These are phyloP conservation scores for Bombus polaris DNA, from an alignment of 1,140 invertebrate species.

Conservation along the genomic window DNA sequence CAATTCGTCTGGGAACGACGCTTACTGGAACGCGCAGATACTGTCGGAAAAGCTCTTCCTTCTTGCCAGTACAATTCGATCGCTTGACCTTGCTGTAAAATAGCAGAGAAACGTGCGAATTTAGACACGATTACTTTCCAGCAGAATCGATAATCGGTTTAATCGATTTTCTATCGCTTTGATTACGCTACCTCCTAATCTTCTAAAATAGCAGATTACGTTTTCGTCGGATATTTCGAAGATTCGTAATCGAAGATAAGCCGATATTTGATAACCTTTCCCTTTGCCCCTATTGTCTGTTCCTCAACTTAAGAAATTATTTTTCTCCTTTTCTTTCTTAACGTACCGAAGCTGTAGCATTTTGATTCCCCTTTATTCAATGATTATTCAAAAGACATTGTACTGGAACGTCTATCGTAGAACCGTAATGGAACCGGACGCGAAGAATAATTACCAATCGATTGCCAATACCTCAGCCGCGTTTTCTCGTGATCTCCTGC, in stretches of 20 bases:
- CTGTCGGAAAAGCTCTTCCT: not conserved
- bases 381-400: not conserved
- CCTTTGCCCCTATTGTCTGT: not conserved
- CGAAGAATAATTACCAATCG: slow-evolving; percentile 38
- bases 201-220: not conserved
- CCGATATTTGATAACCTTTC: not conserved
- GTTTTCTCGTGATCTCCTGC: slow-evolving; percentile 14
- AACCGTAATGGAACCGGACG: slow-evolving; percentile 23
- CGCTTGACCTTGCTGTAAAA: not conserved
- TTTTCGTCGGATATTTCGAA: not conserved
- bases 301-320: not conserved
- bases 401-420: not conserved
- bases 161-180: not conserved
- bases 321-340: not conserved
- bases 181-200: no score
- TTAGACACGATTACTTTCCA: not conserved
- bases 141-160: not conserved
- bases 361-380: not conserved
- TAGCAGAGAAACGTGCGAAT: not conserved
- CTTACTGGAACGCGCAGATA: not conserved
- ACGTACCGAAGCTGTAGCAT: not conserved
- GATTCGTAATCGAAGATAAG: no score
- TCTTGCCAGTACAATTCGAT: no score
- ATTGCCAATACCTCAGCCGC: slow-evolving; percentile 8
- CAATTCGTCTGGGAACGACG: not conserved